Percentiles rank a stretch among this genome's conserved stretches.
These are phyloP conservation scores for Drosophila lacertosa DNA, from an alignment of 1,140 invertebrate genomes.

Conservation along the genomic window DNA sequence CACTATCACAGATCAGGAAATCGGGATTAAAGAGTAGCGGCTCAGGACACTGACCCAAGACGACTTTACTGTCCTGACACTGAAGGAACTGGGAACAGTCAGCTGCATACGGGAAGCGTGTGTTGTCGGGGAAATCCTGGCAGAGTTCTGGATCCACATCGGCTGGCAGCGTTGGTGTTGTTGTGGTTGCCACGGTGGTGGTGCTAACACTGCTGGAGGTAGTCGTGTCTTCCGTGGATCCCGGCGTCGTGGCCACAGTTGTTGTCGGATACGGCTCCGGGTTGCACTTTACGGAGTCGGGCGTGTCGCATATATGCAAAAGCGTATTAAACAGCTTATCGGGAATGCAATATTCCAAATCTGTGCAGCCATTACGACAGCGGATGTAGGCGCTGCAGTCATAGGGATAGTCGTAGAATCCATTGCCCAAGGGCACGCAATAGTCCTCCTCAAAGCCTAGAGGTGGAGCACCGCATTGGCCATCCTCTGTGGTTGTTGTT, in stretches of 20 bases:
- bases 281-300: conserved; percentile 51
- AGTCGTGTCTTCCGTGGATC: neutral
- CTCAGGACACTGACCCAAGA: conserved; percentile 43
- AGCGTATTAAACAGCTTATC: conserved; percentile 57
- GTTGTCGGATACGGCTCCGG: conserved; percentile 47
- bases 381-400: conserved; percentile 59
- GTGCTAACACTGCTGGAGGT: conserved; percentile 14
- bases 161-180: conserved; percentile 43
- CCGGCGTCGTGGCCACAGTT: neutral
- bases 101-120: conserved; percentile 52
- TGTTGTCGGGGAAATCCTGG: conserved; percentile 18
- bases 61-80: conserved; percentile 45
- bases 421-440: conserved; percentile 47
- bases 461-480: conserved; percentile 39
- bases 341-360: conserved; percentile 53
- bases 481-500: conserved; percentile 38
- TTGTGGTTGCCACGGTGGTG: conserved; percentile 15
- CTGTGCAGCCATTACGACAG: conserved; percentile 61
- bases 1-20: conserved; percentile 53
- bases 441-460: conserved; percentile 38
- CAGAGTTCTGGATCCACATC: conserved; percentile 57
- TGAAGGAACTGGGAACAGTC: conserved; percentile 60
- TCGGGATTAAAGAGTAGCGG: conserved; percentile 59
- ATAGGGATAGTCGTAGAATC: conserved; percentile 62
- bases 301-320: conserved; percentile 66